Conservation (phyloP, 2,888 invertebrate species). For the Hemistola chrysoprasaria region DNA sequence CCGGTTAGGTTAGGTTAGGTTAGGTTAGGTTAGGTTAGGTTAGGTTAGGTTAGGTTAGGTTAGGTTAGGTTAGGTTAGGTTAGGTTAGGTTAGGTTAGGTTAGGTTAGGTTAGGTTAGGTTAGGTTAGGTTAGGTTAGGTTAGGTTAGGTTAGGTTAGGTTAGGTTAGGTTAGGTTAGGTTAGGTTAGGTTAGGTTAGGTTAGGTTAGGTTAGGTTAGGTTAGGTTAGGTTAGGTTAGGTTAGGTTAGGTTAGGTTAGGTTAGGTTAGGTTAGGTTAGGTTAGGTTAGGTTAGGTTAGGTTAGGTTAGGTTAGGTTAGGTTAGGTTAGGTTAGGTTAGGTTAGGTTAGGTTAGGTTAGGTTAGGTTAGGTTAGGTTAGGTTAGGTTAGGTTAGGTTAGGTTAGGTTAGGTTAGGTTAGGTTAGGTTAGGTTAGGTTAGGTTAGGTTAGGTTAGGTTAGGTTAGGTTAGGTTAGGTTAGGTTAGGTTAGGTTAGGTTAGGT, state of each 20-base stretch:
- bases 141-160: not conserved
- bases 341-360: constrained; percentile 9
- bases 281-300: not conserved
- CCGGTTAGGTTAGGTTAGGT: too few species aligned
- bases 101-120: too few species aligned
- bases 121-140: too few species aligned
- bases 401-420: constrained; percentile 21
- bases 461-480: constrained; percentile 30
- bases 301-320: constrained; percentile 4
- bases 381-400: constrained; percentile 5
- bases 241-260: constrained; percentile 1
- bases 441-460: constrained; percentile 18
- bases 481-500: constrained; percentile 32
- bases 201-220: too few species aligned
- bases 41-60: too few species aligned
- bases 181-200: too few species aligned
- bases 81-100: too few species aligned
- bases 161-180: too few species aligned
- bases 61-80: too few species aligned
- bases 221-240: not conserved
- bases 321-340: constrained; percentile 2
- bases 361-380: constrained; percentile 3
- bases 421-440: constrained; percentile 29
- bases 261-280: not conserved
- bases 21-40: too few species aligned